Percentiles rank a stretch among this genome's conserved stretches.
phyloP scores from a whole-genome alignment of 1,140 invertebrate genomes.

The Trypoxylus dichotomus region DNA sequence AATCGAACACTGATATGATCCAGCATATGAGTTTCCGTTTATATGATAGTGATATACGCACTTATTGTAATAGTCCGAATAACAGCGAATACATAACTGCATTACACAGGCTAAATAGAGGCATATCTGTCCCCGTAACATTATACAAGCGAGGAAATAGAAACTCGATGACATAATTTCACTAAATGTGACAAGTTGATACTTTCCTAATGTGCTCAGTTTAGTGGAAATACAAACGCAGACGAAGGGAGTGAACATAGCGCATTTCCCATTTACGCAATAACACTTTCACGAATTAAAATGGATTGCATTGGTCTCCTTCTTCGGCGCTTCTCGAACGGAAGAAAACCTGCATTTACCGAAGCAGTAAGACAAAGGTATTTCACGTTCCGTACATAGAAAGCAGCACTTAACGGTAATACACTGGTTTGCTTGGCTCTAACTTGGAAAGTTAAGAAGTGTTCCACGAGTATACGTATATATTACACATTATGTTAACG shows the following conservation, averaged over 20 bases:
- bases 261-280: not conserved
- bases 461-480: not conserved
- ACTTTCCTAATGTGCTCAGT: not conserved
- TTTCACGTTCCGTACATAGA: not conserved
- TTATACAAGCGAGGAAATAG: not conserved
- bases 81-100: not conserved
- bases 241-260: not conserved
- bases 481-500: not conserved
- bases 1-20: not conserved
- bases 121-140: not conserved
- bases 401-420: not conserved
- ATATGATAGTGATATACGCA: not conserved
- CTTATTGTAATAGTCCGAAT: not conserved
- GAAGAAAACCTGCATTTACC: slow-evolving; percentile 1
- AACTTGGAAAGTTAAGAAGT: not conserved
- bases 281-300: not conserved
- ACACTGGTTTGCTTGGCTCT: not conserved
- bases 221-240: not conserved
- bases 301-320: not conserved
- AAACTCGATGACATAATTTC: not conserved
- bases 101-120: not conserved
- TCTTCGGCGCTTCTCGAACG: not conserved
- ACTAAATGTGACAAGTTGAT: not conserved
- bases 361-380: not conserved
- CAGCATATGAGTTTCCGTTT: not conserved